Base-by-base conservation (phyloP, 2,888 invertebrate genomes). In the Ferdinandea cuprea region DNA sequence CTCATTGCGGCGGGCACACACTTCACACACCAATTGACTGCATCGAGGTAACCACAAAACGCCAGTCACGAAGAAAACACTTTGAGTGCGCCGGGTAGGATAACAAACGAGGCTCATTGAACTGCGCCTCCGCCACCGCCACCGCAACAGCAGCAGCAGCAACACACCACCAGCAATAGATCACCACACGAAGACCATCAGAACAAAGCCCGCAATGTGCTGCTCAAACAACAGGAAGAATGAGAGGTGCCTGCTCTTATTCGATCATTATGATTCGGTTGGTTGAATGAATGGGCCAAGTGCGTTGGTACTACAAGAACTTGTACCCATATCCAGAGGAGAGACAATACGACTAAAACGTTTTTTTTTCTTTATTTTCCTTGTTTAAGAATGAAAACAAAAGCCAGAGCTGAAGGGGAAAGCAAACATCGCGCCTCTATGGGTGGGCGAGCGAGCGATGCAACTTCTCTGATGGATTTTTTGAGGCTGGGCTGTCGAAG, bases 391-490 rank as follows among this genome's bases (percentile, higher is more conserved):
- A 83, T 78, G 83, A 83, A 83, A 83, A 83, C 78, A 78, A 83
- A 83, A 83, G 78, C 83, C 81, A 72, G 56, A 61, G 35, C 54
- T 83, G 78, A 83, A 83, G 83, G 72, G 72, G 78, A 83, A 83
- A 83, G 78, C 83, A 83, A 83, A 83, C 78, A 83, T 83, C 83
- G 83, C 83, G 83, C 83, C 78, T 83, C 78, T 72, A 72, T 83
- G 83, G 83, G 83, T 83, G 83, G 83, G 83, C 83, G 83, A 83
- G 83, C 83, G 83, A 83, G 61, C 50, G 42, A 66, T 74, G 68
- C 77, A 48, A 40, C 72, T 50, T 59, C 48, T 46, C 59, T 56
- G 73, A 54, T 52, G 32, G 42, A 71, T 71, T 73, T 73, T 73
- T 54, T 63, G 8, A 81, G 81, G 81, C 66, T 81, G 46, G 81